phyloP scores from a whole-genome alignment of 2,113 vertebrate species.

The Rhineura floridana region DNA sequence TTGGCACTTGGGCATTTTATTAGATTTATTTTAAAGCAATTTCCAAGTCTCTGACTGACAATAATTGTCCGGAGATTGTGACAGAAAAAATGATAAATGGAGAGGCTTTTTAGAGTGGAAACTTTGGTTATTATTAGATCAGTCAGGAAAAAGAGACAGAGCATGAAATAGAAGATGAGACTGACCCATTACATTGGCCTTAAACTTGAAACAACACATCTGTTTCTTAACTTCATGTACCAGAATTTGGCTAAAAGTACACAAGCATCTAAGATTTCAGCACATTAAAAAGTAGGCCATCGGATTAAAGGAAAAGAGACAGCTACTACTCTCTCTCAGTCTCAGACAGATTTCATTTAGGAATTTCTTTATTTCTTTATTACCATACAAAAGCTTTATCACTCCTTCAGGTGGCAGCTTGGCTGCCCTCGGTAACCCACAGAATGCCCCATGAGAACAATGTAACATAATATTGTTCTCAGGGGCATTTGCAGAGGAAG shows the following conservation, averaged over 20 bases:
- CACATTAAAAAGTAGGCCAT: conserved; percentile 31
- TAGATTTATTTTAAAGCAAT: conserved; percentile 55
- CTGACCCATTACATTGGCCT: conserved; percentile 26
- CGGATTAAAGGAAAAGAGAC: not conserved
- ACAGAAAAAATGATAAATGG: conserved; percentile 60
- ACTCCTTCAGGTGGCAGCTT: too few species aligned
- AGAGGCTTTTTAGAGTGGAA: conserved; percentile 63
- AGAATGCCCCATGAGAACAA: too few species aligned
- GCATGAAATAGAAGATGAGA: conserved; percentile 25
- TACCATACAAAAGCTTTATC: too few species aligned
- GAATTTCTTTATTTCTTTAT: too few species aligned
- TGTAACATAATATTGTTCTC: too few species aligned
- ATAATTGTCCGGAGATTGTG: conserved; percentile 57
- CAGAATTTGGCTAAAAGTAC: conserved; percentile 42
- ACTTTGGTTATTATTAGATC: conserved; percentile 53
- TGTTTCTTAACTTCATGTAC: conserved; percentile 46
- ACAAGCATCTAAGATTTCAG: conserved; percentile 33
- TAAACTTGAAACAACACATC: conserved; percentile 44
- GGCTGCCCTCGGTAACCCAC: too few species aligned
- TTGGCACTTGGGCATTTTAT: conserved; percentile 36
- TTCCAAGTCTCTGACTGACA: conserved; percentile 52
- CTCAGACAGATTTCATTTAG: not conserved
- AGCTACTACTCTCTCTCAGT: conserved; percentile 43
- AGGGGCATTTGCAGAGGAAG: too few species aligned
- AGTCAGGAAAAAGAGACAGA: conserved; percentile 50